Evolutionary conservation across 2,888 invertebrate genomes (phyloP).

Genomic region (Graphium colonna): DNA sequence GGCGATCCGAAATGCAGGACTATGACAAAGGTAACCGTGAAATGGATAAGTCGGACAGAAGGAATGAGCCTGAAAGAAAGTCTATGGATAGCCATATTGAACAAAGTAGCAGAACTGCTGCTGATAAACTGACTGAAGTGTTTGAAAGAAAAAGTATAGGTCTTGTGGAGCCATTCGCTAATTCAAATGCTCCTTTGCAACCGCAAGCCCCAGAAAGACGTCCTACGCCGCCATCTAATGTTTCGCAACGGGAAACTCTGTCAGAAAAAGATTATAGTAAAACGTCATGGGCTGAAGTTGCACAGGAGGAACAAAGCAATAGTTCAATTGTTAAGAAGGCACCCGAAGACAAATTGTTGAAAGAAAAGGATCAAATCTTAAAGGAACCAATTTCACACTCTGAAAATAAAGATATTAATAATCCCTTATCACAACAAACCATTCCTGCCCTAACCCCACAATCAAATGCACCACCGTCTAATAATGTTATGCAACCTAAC

Average conservation of each 20-base stretch:
- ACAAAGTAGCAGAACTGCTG: constrained; percentile 63
- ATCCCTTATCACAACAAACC: constrained; percentile 33
- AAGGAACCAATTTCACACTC: constrained; percentile 37
- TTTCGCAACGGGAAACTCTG: constrained; percentile 67
- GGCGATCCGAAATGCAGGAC: constrained; percentile 76
- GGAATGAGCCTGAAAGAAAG: constrained; percentile 73
- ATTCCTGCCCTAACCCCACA: constrained; percentile 23
- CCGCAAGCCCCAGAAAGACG: constrained; percentile 71
- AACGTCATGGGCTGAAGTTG: constrained; percentile 72
- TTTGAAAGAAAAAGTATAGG: constrained; percentile 74
- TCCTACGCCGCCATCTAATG: constrained; percentile 60
- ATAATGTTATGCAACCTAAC: constrained; percentile 31
- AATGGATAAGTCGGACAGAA: constrained; percentile 69
- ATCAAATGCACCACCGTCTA: constrained; percentile 27
- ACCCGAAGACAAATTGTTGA: constrained; percentile 41
- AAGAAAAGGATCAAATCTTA: constrained; percentile 39
- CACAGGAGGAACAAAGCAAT: constrained; percentile 59
- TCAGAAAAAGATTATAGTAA: constrained; percentile 68
- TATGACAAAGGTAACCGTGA: constrained; percentile 66
- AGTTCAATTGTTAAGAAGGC: constrained; percentile 37
- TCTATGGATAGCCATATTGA: constrained; percentile 53
- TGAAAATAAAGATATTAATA: constrained; percentile 40
- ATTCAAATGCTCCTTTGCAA: constrained; percentile 39
- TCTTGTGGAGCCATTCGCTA: constrained; percentile 53
- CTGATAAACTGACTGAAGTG: constrained; percentile 71